Evolutionary conservation across 2,888 invertebrate species (phyloP).

Genomic region (Agrochola circellaris): DNA sequence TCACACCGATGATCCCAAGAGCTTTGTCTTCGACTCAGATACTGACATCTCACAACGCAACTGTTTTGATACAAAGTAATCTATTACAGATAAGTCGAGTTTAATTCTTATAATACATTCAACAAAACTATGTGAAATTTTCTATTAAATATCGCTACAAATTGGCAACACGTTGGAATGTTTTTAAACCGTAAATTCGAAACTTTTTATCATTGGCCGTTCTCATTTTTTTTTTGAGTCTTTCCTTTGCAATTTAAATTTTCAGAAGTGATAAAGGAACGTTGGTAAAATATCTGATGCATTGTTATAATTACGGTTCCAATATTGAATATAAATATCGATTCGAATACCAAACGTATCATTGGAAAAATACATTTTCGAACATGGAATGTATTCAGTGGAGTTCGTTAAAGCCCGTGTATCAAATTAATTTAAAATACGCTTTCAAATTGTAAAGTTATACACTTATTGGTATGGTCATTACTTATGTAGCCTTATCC

Average conservation of each 20-base stretch:
- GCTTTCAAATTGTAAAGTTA: not conserved
- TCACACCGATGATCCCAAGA: not conserved
- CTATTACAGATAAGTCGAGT: not conserved
- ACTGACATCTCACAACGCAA: not conserved
- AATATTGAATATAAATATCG: constrained; percentile 42
- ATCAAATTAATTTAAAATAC: constrained; percentile 19
- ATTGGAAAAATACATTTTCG: constrained; percentile 1
- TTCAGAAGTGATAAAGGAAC: not conserved
- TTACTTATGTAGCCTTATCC: constrained; percentile 2
- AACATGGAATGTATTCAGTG: constrained; percentile 5
- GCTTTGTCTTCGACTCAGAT: not conserved
- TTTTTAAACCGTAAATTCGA: constrained; percentile 2
- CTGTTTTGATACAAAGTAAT: constrained; percentile 3
- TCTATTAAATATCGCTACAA: constrained; percentile 20
- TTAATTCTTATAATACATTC: not conserved
- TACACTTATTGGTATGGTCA: not conserved
- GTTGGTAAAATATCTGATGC: constrained; percentile 5
- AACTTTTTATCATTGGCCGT: not conserved
- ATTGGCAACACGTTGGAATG: constrained; percentile 21
- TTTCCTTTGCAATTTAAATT: not conserved
- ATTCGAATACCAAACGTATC: constrained; percentile 24
- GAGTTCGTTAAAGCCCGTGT: constrained; percentile 3
- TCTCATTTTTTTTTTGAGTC: not conserved
- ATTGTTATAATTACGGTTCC: constrained; percentile 8
- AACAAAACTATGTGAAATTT: constrained; percentile 1